phyloP scores from a whole-genome alignment of 2,888 invertebrate species.

The Napeogenes sylphis region DNA sequence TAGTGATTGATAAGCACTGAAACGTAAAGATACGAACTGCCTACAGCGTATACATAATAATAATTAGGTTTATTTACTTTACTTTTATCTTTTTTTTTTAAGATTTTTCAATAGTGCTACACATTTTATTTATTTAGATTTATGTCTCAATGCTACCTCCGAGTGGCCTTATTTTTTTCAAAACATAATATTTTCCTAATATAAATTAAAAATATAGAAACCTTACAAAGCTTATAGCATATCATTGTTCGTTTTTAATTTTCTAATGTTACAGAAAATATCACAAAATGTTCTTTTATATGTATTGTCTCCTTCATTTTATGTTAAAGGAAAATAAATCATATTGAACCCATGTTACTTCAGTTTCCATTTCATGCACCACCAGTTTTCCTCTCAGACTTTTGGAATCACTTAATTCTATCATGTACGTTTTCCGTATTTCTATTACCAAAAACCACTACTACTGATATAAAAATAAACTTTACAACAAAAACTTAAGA shows the following conservation, averaged over 20 bases:
- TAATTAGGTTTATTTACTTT: background rate
- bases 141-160: too few relatives aligned
- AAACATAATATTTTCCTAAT: too few relatives aligned
- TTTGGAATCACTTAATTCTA: conserved; percentile 17
- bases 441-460: background rate
- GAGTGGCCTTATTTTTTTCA: too few relatives aligned
- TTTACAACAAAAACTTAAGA: too few relatives aligned
- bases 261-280: too few relatives aligned
- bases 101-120: too few relatives aligned
- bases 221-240: too few relatives aligned
- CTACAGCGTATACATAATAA: conserved; percentile 6
- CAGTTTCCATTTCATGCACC: conserved; percentile 25
- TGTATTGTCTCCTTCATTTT: conserved; percentile 4
- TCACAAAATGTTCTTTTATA: conserved; percentile 5
- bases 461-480: too few relatives aligned
- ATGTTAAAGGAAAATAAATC: conserved; percentile 20
- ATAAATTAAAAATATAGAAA: too few relatives aligned
- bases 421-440: conserved; percentile 11
- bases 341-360: conserved; percentile 24
- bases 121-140: too few relatives aligned
- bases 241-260: too few relatives aligned
- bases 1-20: conserved; percentile 23
- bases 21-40: conserved; percentile 29
- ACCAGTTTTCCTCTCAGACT: conserved; percentile 16
- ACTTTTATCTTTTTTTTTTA: too few relatives aligned